Evolutionary conservation across 2,797 vertebrate species (phyloP), one percentile per base, ranked within the genome.

Genomic region (Phoxinus dragarum): DNA sequence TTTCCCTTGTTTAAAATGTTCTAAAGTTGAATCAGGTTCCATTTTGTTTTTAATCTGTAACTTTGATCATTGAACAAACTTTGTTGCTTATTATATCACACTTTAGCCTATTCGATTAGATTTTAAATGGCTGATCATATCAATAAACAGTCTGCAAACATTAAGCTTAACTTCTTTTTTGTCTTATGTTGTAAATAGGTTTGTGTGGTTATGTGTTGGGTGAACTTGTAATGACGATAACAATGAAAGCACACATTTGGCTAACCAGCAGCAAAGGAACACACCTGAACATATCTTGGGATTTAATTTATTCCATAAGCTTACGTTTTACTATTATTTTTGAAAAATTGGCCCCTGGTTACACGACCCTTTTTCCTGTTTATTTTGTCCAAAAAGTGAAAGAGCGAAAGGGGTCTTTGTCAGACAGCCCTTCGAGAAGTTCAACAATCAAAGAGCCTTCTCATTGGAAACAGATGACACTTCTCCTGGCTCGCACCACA

Each of bases 381-480:
- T 92, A 90, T 90, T 93, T 92, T 88, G 86, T 88, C 54, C 84
- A 89, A 88, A 89, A 85, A 23, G 34, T 76, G 78, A 90, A 86
- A 69, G 64, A 88, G 80, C 86, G 84, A 90, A 86, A 67, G 74
- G 87, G 79, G 84, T 86, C 88, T 94, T 86, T 91, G 91, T 91
- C 90, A 91, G 90, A 92, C 90, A 94, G 90, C 91, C 89, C 90
- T 91, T 94, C 88, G 91, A 93, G 91, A 94, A 94, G 91, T 95
- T 94, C 92, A 93, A 91, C 91, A 94, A 92, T 92, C 93, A 92
- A 91, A 92, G 88, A 89, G 89, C 89, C 90, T 92, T 85, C 85
- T 94, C 92, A 96, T 94, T 94, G 92, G 88, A 95, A 95, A 93
- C 95, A 95, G 94, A 95, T 95, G 94, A 94, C 79, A 61, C 85